These are phyloP conservation scores for Drosophila sechellia DNA, from an alignment of 1,140 invertebrate species.

Conservation along the genomic window DNA sequence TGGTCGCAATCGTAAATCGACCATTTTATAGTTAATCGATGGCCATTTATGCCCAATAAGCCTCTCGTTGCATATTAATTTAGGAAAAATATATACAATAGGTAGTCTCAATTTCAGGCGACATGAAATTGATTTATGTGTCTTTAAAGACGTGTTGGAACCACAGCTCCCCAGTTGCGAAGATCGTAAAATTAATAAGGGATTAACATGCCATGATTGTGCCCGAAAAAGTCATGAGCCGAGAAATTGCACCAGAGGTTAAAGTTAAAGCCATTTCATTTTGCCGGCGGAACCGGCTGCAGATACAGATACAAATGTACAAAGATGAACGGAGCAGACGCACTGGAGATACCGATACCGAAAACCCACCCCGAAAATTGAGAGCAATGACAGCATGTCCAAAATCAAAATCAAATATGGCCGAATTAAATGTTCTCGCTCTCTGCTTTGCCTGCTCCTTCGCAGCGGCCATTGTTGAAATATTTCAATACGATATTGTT, in stretches of 20 bases:
- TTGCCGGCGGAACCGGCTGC: constrained; percentile 31
- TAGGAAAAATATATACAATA: constrained; percentile 23
- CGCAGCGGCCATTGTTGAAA: constrained; percentile 72
- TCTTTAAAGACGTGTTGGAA: constrained; percentile 81
- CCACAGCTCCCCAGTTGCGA: constrained; percentile 54
- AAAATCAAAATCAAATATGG: constrained; percentile 84
- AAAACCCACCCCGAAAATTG: constrained; percentile 44
- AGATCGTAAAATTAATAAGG: constrained; percentile 63
- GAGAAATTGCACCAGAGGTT: constrained; percentile 18
- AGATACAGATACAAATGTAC: constrained; percentile 14
- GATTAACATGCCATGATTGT: constrained; percentile 56
- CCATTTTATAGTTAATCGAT: constrained; percentile 78
- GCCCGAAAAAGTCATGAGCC: constrained; percentile 28
- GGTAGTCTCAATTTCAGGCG: constrained; percentile 15
- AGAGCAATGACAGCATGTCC: constrained; percentile 76
- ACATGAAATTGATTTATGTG: constrained; percentile 72
- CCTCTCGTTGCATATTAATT: constrained; percentile 71
- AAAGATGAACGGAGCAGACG: constrained; percentile 51
- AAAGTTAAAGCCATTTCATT: constrained; percentile 12
- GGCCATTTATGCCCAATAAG: constrained; percentile 64
- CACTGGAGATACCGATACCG: constrained; percentile 18
- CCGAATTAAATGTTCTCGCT: constrained; percentile 77
- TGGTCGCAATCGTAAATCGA: constrained; percentile 68
- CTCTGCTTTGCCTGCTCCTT: constrained; percentile 72
- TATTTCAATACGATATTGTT: too few species aligned